Evolutionary conservation across 1,140 invertebrate genomes (phyloP).

Genomic region (Apis dorsata): DNA sequence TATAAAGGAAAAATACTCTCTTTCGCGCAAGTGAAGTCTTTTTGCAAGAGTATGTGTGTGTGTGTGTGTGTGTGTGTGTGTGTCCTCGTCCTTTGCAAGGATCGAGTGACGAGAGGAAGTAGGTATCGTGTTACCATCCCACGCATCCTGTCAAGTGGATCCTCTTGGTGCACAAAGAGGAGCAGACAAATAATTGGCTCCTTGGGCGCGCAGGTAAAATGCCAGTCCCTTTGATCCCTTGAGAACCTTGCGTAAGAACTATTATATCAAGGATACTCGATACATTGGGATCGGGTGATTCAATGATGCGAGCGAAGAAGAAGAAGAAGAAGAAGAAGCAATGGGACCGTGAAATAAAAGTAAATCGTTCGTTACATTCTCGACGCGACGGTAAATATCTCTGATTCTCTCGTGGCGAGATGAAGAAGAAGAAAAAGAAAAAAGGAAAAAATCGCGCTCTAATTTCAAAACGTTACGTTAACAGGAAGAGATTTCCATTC

Average conservation of each 20-base stretch:
- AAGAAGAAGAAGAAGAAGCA: not conserved
- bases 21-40: not conserved
- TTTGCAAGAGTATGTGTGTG: no score
- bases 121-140: slow-evolving; percentile 75
- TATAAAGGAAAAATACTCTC: slow-evolving; percentile 40
- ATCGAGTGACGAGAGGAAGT: slow-evolving; percentile 78
- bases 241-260: slow-evolving; percentile 70
- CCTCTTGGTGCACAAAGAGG: slow-evolving; percentile 71
- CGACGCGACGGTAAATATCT: not conserved
- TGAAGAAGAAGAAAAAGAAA: no score
- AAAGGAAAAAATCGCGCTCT: not conserved
- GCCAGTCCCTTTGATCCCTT: slow-evolving; percentile 69
- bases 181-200: slow-evolving; percentile 80
- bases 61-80: not conserved
- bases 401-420: no score
- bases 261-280: slow-evolving; percentile 73
- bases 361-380: slow-evolving; percentile 33
- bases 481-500: slow-evolving; percentile 15
- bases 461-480: not conserved
- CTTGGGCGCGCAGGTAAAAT: slow-evolving; percentile 72
- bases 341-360: not conserved
- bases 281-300: slow-evolving; percentile 70
- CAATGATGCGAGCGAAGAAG: slow-evolving; percentile 15
- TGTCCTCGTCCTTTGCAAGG: slow-evolving; percentile 52
- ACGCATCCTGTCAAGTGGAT: slow-evolving; percentile 80